Percentiles rank a stretch among this genome's conserved stretches.
These are phyloP conservation scores for Burhinus oedicnemus DNA, from an alignment of 2,113 vertebrate genomes.

Conservation along the genomic window DNA sequence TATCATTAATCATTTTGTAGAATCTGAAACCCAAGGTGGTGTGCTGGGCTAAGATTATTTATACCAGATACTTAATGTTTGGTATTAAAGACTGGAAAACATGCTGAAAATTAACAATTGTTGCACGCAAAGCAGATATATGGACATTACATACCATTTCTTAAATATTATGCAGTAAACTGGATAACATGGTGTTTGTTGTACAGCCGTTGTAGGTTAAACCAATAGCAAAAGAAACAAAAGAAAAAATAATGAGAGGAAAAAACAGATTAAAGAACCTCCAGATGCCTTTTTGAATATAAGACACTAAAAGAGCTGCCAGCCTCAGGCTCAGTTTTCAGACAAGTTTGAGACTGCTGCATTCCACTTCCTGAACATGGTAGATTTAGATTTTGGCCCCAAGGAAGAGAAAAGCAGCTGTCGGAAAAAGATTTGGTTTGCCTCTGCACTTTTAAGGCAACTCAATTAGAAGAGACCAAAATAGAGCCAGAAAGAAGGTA, in stretches of 20 bases:
- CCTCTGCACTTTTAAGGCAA: not conserved
- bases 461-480: not conserved
- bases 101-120: not conserved
- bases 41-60: not conserved
- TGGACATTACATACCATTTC: not conserved
- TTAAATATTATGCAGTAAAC: not conserved
- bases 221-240: not conserved
- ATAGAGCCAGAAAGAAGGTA: not conserved
- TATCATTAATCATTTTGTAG: not conserved
- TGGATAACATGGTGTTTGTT: not conserved
- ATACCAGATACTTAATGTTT: not conserved
- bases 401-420: not conserved
- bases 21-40: not conserved
- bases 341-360: not conserved
- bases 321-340: slow-evolving; percentile 1
- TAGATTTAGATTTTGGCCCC: not conserved
- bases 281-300: not conserved
- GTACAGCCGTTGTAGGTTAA: not conserved
- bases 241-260: not conserved
- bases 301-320: not conserved
- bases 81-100: not conserved
- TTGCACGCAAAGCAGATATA: not conserved
- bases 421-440: not conserved
- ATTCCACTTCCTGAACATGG: not conserved
- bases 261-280: not conserved